These are phyloP conservation scores for Rhynchonema sp. DNA, from an alignment of 2,888 invertebrate genomes.

Conservation along the genomic window DNA sequence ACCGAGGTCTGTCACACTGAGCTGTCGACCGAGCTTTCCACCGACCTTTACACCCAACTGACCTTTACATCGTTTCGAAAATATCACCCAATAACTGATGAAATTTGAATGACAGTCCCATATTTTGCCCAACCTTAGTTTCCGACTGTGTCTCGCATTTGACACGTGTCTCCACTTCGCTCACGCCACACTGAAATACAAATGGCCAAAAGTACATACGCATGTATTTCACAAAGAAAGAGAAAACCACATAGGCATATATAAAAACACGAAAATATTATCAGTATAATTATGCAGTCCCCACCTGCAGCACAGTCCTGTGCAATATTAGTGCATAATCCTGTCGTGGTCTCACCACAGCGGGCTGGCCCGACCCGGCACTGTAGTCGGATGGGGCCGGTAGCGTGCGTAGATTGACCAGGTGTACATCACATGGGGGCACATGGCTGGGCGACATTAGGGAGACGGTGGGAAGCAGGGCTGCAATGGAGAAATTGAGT, in stretches of 20 bases:
- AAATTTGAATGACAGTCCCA: no score
- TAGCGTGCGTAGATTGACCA: slow-evolving; percentile 13
- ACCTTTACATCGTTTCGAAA: no score
- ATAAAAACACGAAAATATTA: no score
- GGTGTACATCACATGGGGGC: slow-evolving; percentile 16
- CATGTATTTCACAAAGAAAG: no score
- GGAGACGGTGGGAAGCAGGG: slow-evolving; percentile 1
- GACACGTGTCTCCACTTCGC: background rate
- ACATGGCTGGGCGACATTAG: background rate
- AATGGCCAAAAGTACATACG: no score
- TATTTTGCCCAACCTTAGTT: background rate
- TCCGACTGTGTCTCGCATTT: background rate
- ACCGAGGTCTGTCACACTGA: no score
- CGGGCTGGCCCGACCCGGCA: slow-evolving; percentile 1
- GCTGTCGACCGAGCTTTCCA: no score
- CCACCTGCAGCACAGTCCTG: slow-evolving; percentile 2
- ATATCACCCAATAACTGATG: no score
- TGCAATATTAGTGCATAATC: slow-evolving; percentile 4
- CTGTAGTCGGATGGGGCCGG: slow-evolving; percentile 9
- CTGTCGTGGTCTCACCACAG: background rate
- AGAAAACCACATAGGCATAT: no score
- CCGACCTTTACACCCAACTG: no score
- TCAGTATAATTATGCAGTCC: no score
- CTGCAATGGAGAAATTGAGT: background rate
- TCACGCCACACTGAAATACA: no score